Base-by-base conservation (phyloP, 2,888 invertebrate species). In the Cephus spinipes region DNA sequence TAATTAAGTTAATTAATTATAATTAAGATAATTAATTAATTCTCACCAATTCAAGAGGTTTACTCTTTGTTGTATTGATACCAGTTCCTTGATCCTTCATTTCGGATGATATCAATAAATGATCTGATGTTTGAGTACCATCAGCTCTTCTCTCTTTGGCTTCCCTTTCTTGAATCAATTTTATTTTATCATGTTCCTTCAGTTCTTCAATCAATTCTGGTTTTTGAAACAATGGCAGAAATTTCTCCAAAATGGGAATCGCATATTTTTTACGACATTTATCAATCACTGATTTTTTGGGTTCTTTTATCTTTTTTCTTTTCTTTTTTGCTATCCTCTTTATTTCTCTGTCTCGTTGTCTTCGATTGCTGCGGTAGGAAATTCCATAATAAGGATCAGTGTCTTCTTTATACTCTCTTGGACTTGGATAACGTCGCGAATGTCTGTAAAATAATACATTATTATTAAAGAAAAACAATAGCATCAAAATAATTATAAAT, bases 141-240 rank as follows among this genome's bases (percentile, higher is more conserved):
- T 23, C 40, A 55, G 23, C 40, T 55, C 23, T 23, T 55, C 76
- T 78, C 69, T 75, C 77, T 73, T 69, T 77, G n/a, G 79, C 82
- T 75, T 86, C 82, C 32, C 80, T 81, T 79, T 85, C 83, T 9
- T 76, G 81, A 31, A 86, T 85, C 32, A 84, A 77, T 82, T 76
- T 87, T n/a, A 83, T 77, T 79, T 82, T 83, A 73, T 87, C 86
- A n/a, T 86, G 84, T 36, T 78, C 79, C 75, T 87, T 86, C 11
- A 87, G 79, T 76, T 89, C 85, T n/a, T 86, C 82, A 33, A 86
- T 83, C 32, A 87, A 80, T 69, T 83, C 85, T 0, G 85, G 80
- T n/a, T 75, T 79, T 76, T 87, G 87, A 74, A 81, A 85, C 74
- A 83, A 78, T 0, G 87, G 87, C 35, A 86, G 71, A 76, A 84